Evolutionary conservation across 92 coral and sea anemone genomes (phyloP).

Genomic region (Siderastrea radians): DNA sequence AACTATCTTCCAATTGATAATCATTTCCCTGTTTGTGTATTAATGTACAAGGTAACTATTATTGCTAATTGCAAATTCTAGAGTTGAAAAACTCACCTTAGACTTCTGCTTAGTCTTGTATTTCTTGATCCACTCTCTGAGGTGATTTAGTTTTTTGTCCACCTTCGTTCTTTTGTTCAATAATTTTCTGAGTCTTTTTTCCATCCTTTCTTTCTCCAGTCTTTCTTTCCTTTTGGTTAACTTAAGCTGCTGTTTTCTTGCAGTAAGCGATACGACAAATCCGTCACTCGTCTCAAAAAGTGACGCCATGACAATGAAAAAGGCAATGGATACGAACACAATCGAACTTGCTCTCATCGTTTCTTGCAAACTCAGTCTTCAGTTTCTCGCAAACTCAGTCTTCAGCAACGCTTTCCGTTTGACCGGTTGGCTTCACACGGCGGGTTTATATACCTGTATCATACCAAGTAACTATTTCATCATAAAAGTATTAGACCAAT

Average conservation of each 20-base stretch:
- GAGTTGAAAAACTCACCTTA: constrained; percentile 9
- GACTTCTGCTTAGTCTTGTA: constrained; percentile 1
- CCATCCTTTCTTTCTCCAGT: background rate
- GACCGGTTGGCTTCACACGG: background rate
- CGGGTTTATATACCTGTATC: constrained; percentile 13
- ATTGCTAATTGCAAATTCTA: too few relatives aligned
- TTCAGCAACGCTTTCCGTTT: background rate
- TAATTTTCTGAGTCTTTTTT: constrained; percentile 8
- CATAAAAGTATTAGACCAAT: background rate
- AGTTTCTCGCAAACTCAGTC: background rate
- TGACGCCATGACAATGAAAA: constrained; percentile 24
- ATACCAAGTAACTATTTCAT: background rate
- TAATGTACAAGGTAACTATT: background rate
- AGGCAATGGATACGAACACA: background rate
- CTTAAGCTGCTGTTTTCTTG: constrained; percentile 20
- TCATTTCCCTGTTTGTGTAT: too few relatives aligned
- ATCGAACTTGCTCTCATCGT: constrained; percentile 25
- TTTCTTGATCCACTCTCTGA: constrained; percentile 13
- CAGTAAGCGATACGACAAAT: constrained; percentile 21
- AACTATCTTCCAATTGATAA: too few relatives aligned
- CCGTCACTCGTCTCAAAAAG: constrained; percentile 34
- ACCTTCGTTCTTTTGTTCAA: constrained; percentile 1
- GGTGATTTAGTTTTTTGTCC: constrained; percentile 5
- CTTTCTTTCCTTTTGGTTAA: background rate
- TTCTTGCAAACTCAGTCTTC: background rate